Evolutionary conservation across 2,797 vertebrate species (phyloP).

Genomic region (Neosilurus hyrtlii): DNA sequence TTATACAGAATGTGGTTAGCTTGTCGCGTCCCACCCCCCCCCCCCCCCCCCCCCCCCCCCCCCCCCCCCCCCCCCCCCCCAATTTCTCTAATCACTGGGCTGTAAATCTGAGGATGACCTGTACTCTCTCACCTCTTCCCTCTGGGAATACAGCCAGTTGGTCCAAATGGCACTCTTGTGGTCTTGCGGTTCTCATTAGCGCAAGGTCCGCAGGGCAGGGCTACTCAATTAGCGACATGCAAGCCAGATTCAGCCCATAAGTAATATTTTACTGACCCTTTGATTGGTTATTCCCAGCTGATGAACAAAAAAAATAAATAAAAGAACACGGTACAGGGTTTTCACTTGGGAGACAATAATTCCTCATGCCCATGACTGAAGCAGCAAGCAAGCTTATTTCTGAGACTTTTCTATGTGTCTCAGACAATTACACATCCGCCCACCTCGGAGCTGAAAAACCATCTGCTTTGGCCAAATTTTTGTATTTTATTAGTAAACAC

Average conservation of each 20-base stretch:
- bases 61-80: no score
- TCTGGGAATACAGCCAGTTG: not conserved
- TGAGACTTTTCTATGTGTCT: not conserved
- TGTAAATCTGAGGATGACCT: constrained; percentile 5
- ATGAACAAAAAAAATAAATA: not conserved
- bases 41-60: no score
- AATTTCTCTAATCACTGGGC: not conserved
- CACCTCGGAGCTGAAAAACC: not conserved
- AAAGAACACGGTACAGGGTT: not conserved
- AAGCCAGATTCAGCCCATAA: not conserved
- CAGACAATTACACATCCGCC: not conserved
- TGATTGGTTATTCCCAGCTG: not conserved
- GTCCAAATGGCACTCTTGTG: not conserved
- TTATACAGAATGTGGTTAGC: not conserved
- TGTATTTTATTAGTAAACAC: not conserved
- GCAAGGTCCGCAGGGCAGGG: not conserved
- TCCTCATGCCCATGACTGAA: not conserved
- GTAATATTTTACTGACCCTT: not conserved
- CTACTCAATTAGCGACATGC: not conserved
- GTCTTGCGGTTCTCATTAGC: constrained; percentile 10
- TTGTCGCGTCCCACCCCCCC: no score
- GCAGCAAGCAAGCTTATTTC: not conserved
- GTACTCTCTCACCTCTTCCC: not conserved
- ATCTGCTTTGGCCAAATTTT: not conserved
- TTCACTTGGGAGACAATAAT: not conserved